phyloP scores from a whole-genome alignment of 2,797 vertebrate species.

The Siniperca obscura region DNA sequence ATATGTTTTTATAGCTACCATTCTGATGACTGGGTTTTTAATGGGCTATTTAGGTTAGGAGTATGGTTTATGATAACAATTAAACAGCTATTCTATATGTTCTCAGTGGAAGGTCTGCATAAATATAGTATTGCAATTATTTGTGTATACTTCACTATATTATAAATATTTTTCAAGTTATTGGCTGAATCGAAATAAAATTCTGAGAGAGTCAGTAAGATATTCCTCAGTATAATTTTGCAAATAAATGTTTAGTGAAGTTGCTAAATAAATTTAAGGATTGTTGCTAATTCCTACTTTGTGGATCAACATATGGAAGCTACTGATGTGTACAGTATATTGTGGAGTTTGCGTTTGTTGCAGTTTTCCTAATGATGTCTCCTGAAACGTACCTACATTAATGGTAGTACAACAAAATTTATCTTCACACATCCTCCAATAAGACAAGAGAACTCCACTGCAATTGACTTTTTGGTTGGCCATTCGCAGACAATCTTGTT shows the following conservation, averaged over 20 bases:
- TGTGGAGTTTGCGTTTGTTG: not conserved
- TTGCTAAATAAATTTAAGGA: not conserved
- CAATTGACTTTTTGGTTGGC: not conserved
- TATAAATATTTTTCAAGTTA: not conserved
- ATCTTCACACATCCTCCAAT: too few relatives aligned
- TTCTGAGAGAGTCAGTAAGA: too few relatives aligned
- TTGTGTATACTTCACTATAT: not conserved
- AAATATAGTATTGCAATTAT: not conserved
- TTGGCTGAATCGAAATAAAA: not conserved
- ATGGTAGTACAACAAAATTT: not conserved
- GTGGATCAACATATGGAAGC: not conserved
- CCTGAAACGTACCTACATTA: not conserved
- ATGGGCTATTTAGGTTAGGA: not conserved
- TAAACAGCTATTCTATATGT: not conserved
- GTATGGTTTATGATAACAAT: not conserved
- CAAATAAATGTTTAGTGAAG: not conserved
- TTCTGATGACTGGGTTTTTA: not conserved
- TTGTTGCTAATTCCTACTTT: not conserved
- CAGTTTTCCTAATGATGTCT: not conserved
- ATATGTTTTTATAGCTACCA: not conserved
- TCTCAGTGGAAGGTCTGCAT: not conserved
- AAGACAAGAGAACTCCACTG: not conserved
- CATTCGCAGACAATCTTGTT: not conserved
- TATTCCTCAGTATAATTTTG: not conserved
- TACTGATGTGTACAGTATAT: not conserved